Evolutionary conservation across 2,888 invertebrate species (phyloP).

Genomic region (Catocala fraxini): DNA sequence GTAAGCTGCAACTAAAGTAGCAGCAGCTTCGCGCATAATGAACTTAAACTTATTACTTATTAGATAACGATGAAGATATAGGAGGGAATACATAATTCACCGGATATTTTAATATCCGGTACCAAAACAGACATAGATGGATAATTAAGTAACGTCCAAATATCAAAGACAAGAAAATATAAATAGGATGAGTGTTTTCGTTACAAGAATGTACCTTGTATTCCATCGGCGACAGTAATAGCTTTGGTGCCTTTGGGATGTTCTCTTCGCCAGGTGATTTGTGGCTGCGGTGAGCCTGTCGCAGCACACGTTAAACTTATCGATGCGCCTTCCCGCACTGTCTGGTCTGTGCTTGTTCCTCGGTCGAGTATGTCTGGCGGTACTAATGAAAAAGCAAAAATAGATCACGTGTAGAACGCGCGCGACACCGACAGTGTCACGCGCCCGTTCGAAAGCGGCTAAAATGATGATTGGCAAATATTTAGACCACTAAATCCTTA

Average conservation of each 20-base stretch:
- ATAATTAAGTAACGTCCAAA: too few species aligned
- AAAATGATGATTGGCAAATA: background rate
- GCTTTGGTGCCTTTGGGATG: constrained; percentile 92
- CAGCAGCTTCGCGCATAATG: constrained; percentile 10
- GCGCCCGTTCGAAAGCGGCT: constrained; percentile 5
- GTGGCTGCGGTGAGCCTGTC: constrained; percentile 95
- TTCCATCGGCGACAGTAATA: constrained; percentile 90
- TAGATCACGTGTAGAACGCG: constrained; percentile 25
- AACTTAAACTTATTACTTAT: constrained; percentile 9
- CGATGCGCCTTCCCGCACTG: constrained; percentile 94
- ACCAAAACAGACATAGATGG: too few species aligned
- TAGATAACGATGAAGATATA: too few species aligned
- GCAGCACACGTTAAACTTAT: constrained; percentile 95
- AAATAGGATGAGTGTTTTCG: background rate
- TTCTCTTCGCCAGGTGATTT: constrained; percentile 95
- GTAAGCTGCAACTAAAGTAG: constrained; percentile 6
- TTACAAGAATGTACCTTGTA: constrained; percentile 86
- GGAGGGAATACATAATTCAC: too few species aligned
- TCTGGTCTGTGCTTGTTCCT: constrained; percentile 94
- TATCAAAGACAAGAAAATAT: too few species aligned
- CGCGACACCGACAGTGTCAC: too few species aligned
- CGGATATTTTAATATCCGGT: too few species aligned
- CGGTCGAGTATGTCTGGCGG: constrained; percentile 95
- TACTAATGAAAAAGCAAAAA: constrained; percentile 71
- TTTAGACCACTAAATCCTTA: background rate